phyloP scores from a whole-genome alignment of 2,113 vertebrate genomes.

The Machaerirhynchus nigripectus region DNA sequence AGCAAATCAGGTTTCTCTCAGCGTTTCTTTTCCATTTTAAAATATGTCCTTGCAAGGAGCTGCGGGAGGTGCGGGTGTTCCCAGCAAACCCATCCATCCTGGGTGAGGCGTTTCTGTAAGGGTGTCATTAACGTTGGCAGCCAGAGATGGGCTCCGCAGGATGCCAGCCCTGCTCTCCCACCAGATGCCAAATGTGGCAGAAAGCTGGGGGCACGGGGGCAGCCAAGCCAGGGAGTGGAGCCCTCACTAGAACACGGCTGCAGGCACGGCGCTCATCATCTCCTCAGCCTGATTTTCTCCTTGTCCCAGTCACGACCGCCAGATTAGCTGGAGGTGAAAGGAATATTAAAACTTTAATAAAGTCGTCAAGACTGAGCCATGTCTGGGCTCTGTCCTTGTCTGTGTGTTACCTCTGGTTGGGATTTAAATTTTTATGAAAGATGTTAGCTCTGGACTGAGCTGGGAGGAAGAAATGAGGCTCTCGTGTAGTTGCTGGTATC shows the following conservation, averaged over 20 bases:
- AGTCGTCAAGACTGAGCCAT: background rate
- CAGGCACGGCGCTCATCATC: rapidly evolving
- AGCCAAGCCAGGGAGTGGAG: background rate
- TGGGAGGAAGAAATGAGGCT: background rate
- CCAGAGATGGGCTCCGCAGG: background rate
- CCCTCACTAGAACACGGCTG: background rate
- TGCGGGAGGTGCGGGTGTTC: background rate
- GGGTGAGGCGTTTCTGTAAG: background rate
- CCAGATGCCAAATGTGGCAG: background rate
- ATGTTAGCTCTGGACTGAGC: background rate
- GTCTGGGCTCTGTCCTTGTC: background rate
- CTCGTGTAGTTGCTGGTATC: rapidly evolving
- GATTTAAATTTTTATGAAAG: background rate
- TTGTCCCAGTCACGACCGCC: background rate
- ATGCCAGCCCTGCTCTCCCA: background rate
- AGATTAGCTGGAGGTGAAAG: constrained; percentile 29
- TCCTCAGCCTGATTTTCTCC: background rate
- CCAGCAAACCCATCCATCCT: background rate
- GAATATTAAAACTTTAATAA: constrained; percentile 42
- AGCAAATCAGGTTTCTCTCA: constrained; percentile 26
- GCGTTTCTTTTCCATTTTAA: constrained; percentile 55
- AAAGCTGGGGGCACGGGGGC: background rate
- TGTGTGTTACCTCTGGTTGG: background rate
- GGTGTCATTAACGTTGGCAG: background rate
- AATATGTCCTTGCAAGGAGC: background rate